Evolutionary conservation across 2,888 invertebrate genomes (phyloP).

Genomic region (Tricholauxania praeusta): DNA sequence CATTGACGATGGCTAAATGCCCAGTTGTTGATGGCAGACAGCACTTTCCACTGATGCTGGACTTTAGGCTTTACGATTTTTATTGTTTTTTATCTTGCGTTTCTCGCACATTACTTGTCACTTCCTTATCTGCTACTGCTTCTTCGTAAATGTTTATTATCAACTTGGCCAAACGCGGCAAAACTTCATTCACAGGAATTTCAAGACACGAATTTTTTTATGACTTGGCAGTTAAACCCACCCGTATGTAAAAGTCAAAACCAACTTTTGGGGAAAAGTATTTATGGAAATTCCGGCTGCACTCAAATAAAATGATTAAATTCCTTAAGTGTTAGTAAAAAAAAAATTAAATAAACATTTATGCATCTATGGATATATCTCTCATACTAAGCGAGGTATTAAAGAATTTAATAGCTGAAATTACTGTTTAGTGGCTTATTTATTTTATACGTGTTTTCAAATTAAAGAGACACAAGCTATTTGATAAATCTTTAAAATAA

Average conservation of each 20-base stretch:
- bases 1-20: background rate
- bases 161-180: background rate
- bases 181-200: constrained; percentile 16
- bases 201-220: constrained; percentile 16
- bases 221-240: constrained; percentile 26
- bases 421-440: too few species aligned
- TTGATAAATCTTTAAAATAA: too few species aligned
- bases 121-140: background rate
- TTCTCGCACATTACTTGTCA: background rate
- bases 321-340: too few species aligned
- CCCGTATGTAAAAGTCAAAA: constrained; percentile 12
- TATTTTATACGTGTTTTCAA: too few species aligned
- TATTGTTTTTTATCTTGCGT: background rate
- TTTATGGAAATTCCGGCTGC: constrained; percentile 22
- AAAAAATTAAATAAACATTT: too few species aligned
- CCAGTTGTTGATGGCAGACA: background rate
- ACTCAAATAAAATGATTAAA: too few species aligned
- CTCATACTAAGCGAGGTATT: too few species aligned
- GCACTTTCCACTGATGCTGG: background rate
- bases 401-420: too few species aligned
- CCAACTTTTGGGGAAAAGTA: background rate
- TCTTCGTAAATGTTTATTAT: background rate
- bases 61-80: constrained; percentile 1
- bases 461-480: too few species aligned
- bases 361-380: too few species aligned